phyloP scores from a whole-genome alignment of 2,113 vertebrate species.

The Hucho hucho region DNA sequence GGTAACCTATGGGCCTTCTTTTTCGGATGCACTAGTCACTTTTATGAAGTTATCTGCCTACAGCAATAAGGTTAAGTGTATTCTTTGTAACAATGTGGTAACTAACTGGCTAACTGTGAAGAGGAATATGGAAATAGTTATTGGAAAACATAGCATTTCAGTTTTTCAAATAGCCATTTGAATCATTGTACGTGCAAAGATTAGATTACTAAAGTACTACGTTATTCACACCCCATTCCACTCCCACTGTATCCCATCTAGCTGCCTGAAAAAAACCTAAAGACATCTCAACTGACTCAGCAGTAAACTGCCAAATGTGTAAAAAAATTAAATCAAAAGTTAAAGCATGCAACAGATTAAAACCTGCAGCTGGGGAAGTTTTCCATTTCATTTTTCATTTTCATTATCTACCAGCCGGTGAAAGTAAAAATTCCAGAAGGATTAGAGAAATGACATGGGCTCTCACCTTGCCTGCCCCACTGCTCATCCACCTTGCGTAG shows the following conservation, averaged over 20 bases:
- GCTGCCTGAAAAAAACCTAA: not conserved
- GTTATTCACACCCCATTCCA: not conserved
- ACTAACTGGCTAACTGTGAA: no score
- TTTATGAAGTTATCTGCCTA: no score
- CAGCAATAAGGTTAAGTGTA: no score
- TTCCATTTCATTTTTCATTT: slow-evolving; percentile 80
- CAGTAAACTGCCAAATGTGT: slow-evolving; percentile 37
- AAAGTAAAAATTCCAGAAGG: slow-evolving; percentile 82
- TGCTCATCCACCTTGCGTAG: slow-evolving; percentile 59
- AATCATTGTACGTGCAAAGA: no score
- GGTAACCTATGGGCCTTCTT: no score
- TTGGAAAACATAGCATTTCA: no score
- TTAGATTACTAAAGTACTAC: no score
- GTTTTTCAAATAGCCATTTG: no score
- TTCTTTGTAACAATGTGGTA: no score
- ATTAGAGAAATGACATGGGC: slow-evolving; percentile 82
- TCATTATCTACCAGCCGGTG: slow-evolving; percentile 74
- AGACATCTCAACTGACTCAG: slow-evolving; percentile 59
- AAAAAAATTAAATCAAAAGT: slow-evolving; percentile 45
- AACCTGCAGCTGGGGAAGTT: slow-evolving; percentile 64
- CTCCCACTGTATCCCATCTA: no score
- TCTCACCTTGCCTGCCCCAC: slow-evolving; percentile 66
- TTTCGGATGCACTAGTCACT: no score
- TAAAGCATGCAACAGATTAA: slow-evolving; percentile 71
- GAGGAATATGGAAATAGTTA: no score